Conservation (phyloP, 2,797 vertebrate genomes). For the Nannoperca obscura region DNA sequence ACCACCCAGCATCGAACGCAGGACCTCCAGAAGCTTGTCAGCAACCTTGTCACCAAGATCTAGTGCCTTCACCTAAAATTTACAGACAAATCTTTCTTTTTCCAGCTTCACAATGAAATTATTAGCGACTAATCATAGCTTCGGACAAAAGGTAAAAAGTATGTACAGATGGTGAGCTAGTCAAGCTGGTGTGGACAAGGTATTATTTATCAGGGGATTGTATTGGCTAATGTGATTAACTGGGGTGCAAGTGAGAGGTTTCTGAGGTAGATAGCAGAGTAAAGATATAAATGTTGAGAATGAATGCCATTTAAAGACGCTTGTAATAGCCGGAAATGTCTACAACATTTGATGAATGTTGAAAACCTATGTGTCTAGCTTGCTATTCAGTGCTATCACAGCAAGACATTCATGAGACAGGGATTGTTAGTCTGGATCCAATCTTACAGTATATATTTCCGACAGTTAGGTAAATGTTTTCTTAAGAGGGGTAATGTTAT, state of each 20-base stretch:
- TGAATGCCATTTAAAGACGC: background rate
- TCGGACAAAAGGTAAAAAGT: conserved; percentile 14
- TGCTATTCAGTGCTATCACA: background rate
- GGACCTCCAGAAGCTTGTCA: conserved; percentile 82
- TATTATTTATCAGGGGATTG: background rate
- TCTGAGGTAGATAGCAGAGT: background rate
- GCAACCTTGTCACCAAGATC: conserved; percentile 74
- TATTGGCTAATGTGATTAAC: background rate
- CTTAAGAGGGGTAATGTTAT: background rate
- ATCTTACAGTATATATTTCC: background rate
- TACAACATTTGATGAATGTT: background rate
- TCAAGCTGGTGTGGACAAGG: background rate
- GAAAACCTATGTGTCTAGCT: background rate
- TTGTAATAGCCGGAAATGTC: background rate
- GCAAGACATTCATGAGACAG: background rate
- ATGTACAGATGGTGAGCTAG: background rate
- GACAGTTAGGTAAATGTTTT: background rate
- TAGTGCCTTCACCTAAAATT: conserved; percentile 26
- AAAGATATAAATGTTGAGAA: background rate
- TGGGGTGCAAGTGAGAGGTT: background rate
- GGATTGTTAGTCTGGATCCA: background rate
- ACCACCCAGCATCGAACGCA: conserved; percentile 71
- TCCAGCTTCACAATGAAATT: background rate
- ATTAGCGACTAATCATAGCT: background rate
- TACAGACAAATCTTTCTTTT: no score